Evolutionary conservation across 2,888 invertebrate species (phyloP), one percentile per base, ranked within the genome.

Genomic region (Taphrorychus bicolor): DNA sequence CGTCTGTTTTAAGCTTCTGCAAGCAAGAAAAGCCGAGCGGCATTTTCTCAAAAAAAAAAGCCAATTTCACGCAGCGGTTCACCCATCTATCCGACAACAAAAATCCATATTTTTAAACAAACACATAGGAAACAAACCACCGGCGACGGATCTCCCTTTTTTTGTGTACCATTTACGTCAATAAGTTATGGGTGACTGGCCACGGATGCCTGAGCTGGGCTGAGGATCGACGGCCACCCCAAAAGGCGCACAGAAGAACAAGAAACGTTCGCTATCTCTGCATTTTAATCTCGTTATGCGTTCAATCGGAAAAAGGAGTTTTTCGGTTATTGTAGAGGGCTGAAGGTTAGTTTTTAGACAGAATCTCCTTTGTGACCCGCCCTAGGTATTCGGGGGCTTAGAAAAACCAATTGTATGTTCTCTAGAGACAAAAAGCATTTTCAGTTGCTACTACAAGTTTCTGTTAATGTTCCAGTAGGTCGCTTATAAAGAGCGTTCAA

Each of bases 241-340:
- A 64, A 58, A 32, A 51, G 16, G 45, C 48, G 49, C n/a, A 49
- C 42, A 42, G 21, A 22, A 16, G 19, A 52, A 51, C 9, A 11
- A 14, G n/a, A 41, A 58, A 51, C 41, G 23, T 56, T 49, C 45
- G 62, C 24, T 66, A 61, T 56, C 56, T 59, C 49, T 66, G 66
- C 51, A 60, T 48, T 66, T 61, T 54, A 67, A 67, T 67, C 66
- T 67, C 21, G 66, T 67, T 67, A 67, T 53, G 67, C 67, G 57
- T 62, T 51, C 58, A 24, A 24, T 58, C 24, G 67, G 61, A 62
- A 67, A 61, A 66, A 60, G 56, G 58, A 57, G 18, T 24, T 48
- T 66, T 61, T 58, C 32, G 53, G 24, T 45, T 45, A 45, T 45
- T 45, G 45, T n/a, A 45, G 45, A 32, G 11, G 32, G n/a, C n/a